phyloP scores from a whole-genome alignment of 1,140 invertebrate species.

The Neodiprion virginianus region DNA sequence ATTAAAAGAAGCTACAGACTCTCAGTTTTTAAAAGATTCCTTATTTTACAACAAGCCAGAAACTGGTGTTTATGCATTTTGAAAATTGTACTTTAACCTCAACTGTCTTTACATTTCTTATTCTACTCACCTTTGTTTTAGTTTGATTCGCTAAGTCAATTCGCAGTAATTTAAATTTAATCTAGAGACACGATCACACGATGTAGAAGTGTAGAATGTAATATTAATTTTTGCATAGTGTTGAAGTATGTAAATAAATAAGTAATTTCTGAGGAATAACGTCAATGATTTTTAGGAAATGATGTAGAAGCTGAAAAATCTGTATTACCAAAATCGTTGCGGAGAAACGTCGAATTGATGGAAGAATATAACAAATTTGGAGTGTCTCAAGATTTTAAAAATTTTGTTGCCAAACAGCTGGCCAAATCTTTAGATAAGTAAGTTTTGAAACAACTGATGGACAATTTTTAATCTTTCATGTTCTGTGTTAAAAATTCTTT shows the following conservation, averaged over 20 bases:
- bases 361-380: constrained; percentile 39
- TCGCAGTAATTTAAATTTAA: too few relatives aligned
- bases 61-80: neutral
- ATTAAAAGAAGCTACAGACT: neutral
- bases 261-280: too few relatives aligned
- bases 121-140: too few relatives aligned
- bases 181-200: too few relatives aligned
- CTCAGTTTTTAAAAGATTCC: neutral
- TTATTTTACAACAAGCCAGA: neutral
- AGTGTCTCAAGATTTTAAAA: constrained; percentile 34
- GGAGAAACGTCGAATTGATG: neutral
- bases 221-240: too few relatives aligned
- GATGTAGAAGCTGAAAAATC: neutral
- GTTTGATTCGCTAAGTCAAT: too few relatives aligned
- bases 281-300: too few relatives aligned
- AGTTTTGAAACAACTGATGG: constrained; percentile 12
- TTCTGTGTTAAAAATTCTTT: constrained; percentile 12
- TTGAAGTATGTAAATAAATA: too few relatives aligned
- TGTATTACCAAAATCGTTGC: neutral
- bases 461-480: neutral
- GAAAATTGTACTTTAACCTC: too few relatives aligned
- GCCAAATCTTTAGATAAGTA: constrained; percentile 41
- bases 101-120: too few relatives aligned
- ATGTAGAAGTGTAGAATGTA: too few relatives aligned
- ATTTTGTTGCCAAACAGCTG: constrained; percentile 44